Evolutionary conservation across 2,113 vertebrate genomes (phyloP).

Genomic region (Lophotis ruficrista): DNA sequence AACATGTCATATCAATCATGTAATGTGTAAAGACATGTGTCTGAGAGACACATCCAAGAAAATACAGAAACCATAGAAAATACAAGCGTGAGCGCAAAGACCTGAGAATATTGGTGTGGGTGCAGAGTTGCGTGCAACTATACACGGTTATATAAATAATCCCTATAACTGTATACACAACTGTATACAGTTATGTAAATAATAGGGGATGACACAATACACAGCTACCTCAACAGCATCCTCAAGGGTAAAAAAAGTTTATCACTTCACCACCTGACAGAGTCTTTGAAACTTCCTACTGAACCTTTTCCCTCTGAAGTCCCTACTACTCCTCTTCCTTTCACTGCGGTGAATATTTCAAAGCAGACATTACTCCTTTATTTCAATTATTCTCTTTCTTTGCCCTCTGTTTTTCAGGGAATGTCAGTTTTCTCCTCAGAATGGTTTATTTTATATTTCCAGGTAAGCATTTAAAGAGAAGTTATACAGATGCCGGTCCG

Average conservation of each 20-base stretch:
- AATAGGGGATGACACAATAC: not conserved
- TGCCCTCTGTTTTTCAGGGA: not conserved
- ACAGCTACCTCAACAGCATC: not conserved
- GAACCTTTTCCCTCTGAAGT: slow-evolving; percentile 55
- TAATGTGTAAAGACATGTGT: rapidly evolving
- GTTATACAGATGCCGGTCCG: not conserved
- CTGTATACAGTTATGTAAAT: rapidly evolving
- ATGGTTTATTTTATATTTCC: not conserved
- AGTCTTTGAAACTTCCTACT: slow-evolving; percentile 21
- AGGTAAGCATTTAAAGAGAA: slow-evolving; percentile 11
- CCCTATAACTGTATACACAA: not conserved
- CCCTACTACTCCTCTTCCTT: slow-evolving; percentile 24
- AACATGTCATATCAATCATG: rapidly evolving
- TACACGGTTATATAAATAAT: rapidly evolving
- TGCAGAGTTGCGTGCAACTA: rapidly evolving
- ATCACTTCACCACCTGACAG: slow-evolving; percentile 3
- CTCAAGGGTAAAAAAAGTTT: not conserved
- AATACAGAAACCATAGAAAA: too few species aligned
- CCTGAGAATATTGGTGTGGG: rapidly evolving
- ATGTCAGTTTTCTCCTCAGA: slow-evolving; percentile 42
- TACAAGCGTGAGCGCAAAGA: not conserved
- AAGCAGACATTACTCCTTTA: slow-evolving; percentile 1
- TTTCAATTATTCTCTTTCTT: slow-evolving; percentile 22
- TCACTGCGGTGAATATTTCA: slow-evolving; percentile 21
- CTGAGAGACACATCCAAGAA: rapidly evolving